Conservation (phyloP, 1,140 invertebrate species). For the Caerostris extrusa region DNA sequence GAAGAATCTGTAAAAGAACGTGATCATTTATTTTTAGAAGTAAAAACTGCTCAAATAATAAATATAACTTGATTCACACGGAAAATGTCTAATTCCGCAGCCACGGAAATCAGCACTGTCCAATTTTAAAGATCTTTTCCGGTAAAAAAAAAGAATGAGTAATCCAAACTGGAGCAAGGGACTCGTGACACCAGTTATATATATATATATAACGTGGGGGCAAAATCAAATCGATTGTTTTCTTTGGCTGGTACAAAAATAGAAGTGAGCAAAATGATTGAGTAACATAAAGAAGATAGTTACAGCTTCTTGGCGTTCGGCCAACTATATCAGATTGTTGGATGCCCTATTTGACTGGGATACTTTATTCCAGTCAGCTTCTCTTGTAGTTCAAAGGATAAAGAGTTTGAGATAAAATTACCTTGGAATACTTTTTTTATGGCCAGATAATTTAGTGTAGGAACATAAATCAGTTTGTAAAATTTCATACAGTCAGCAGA, state of each 20-base stretch:
- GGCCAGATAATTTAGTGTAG: background rate
- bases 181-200: background rate
- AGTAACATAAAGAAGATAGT: conserved; percentile 24
- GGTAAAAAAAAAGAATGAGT: no score
- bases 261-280: conserved; percentile 7
- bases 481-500: background rate
- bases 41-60: no score
- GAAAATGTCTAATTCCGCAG: no score
- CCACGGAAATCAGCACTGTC: no score
- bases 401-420: background rate
- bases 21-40: no score
- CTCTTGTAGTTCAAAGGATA: background rate
- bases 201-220: background rate
- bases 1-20: no score
- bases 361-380: background rate
- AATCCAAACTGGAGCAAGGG: background rate
- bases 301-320: background rate
- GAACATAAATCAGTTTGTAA: background rate
- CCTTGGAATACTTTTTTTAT: background rate
- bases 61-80: no score
- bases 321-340: background rate
- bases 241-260: background rate
- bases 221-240: background rate
- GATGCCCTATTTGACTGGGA: background rate
- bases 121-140: no score